Conservation (phyloP, 2,113 vertebrate genomes). For the Ondatra zibethicus region DNA sequence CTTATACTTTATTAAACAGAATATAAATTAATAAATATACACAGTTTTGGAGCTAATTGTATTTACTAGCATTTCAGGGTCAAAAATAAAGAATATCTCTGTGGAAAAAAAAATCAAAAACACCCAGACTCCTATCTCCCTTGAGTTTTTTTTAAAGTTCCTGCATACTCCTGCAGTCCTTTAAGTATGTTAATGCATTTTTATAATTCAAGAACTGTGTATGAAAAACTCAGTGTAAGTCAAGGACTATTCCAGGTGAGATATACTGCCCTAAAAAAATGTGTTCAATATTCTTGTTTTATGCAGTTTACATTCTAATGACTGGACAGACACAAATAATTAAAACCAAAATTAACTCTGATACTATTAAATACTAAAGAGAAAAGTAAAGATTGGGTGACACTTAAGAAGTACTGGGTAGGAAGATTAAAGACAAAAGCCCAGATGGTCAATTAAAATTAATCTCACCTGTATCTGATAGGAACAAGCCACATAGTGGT, state of each 20-base stretch:
- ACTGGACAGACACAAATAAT: neutral
- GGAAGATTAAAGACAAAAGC: neutral
- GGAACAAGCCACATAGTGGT: rapidly evolving
- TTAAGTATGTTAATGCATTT: neutral
- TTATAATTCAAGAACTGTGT: neutral
- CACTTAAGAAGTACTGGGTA: neutral
- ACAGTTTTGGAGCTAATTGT: constrained; percentile 46
- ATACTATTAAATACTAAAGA: neutral
- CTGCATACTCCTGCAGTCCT: neutral
- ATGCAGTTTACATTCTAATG: neutral
- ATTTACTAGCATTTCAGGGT: constrained; percentile 51
- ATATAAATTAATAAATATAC: constrained; percentile 65
- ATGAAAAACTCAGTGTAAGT: neutral
- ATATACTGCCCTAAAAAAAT: neutral
- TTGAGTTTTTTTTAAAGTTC: neutral
- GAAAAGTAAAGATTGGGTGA: neutral
- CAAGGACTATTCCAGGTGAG: neutral
- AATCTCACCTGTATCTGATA: neutral
- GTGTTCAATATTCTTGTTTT: neutral
- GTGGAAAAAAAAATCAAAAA: neutral
- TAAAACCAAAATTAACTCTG: neutral
- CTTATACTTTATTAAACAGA: constrained; percentile 74
- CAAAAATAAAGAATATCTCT: constrained; percentile 24
- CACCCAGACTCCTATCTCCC: neutral
- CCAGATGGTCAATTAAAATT: neutral